These are phyloP conservation scores for Crotalus tigris DNA, from an alignment of 2,113 vertebrate species.

Conservation along the genomic window DNA sequence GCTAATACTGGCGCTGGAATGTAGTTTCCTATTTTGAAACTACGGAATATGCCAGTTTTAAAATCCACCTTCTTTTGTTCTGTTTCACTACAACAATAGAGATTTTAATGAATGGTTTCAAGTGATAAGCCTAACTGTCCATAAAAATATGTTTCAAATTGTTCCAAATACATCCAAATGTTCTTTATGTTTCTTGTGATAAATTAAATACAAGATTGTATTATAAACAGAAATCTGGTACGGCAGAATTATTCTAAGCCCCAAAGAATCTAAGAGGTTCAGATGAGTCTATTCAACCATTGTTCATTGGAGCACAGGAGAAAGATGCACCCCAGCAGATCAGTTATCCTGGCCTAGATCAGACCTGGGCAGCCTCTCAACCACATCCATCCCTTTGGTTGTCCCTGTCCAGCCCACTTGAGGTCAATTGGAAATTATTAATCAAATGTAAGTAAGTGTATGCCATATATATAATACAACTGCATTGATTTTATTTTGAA, in stretches of 20 bases:
- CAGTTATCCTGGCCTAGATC: background rate
- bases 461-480: background rate
- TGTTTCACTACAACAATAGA: background rate
- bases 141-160: background rate
- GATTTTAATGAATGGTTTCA: background rate
- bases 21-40: background rate
- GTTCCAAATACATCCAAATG: background rate
- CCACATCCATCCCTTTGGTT: background rate
- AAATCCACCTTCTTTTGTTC: background rate
- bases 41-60: background rate
- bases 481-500: background rate
- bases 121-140: background rate
- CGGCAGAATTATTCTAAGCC: background rate
- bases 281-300: background rate
- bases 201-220: background rate
- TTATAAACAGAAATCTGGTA: background rate
- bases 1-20: too few species aligned
- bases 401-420: background rate
- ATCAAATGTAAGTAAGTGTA: background rate
- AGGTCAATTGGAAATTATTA: background rate
- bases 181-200: background rate
- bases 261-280: background rate
- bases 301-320: background rate
- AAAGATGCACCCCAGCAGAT: background rate
- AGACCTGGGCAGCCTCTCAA: background rate